Evolutionary conservation across 2,113 vertebrate genomes (phyloP).

Genomic region (Laticauda colubrina): DNA sequence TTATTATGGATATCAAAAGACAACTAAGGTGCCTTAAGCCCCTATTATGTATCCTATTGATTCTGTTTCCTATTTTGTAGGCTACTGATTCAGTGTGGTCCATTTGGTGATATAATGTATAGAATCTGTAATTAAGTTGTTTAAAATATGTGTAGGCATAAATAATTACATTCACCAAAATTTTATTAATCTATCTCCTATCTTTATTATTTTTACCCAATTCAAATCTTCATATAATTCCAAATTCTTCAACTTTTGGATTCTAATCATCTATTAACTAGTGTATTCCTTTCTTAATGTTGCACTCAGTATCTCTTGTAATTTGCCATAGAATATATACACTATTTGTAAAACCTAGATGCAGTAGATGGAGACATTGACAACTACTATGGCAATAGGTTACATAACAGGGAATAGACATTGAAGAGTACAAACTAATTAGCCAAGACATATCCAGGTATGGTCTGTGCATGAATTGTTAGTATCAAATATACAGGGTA

Average conservation of each 20-base stretch:
- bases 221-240: neutral
- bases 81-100: neutral
- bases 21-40: neutral
- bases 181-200: neutral
- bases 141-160: neutral
- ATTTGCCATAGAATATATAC: neutral
- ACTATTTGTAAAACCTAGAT: neutral
- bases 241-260: neutral
- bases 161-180: neutral
- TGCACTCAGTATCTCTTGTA: neutral
- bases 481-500: neutral
- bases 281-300: neutral
- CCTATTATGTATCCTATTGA: neutral
- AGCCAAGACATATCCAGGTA: neutral
- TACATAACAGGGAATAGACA: neutral
- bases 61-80: neutral
- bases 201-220: neutral
- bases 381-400: neutral
- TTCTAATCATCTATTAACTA: neutral
- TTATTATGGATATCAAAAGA: neutral
- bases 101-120: neutral
- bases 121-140: neutral
- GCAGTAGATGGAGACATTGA: neutral
- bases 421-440: neutral
- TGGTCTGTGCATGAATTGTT: neutral